phyloP scores from a whole-genome alignment of 2,797 vertebrate genomes.

The Myotis myotis region DNA sequence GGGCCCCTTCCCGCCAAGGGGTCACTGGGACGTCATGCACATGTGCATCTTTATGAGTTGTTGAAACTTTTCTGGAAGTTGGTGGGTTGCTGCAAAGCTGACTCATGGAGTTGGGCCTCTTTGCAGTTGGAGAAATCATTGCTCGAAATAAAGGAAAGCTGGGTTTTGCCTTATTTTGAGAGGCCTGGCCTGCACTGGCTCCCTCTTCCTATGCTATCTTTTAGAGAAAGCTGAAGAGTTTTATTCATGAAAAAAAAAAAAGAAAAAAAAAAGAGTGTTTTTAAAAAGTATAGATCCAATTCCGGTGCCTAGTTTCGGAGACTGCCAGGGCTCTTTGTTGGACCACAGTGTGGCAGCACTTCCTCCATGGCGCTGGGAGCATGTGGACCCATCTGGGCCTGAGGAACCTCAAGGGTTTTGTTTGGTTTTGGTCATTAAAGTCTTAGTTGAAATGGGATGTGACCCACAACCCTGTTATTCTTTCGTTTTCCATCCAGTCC shows the following conservation, averaged over 20 bases:
- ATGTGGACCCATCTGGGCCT: background rate
- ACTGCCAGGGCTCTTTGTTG: background rate
- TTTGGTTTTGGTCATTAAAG: constrained; percentile 26
- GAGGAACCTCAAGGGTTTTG: background rate
- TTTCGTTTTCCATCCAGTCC: background rate
- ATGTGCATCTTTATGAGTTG: background rate
- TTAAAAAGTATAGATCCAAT: constrained; percentile 15
- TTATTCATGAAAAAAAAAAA: background rate
- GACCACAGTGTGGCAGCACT: background rate
- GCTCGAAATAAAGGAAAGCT: constrained; percentile 68
- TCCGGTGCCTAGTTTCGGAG: background rate
- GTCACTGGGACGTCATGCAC: background rate
- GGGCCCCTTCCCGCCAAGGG: background rate
- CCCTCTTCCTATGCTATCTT: constrained; percentile 43
- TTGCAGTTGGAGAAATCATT: background rate
- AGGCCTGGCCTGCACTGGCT: constrained; percentile 21
- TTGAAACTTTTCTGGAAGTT: constrained; percentile 58
- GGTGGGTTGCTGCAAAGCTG: constrained; percentile 45
- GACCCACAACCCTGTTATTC: background rate
- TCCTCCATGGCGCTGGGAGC: background rate
- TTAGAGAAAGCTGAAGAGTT: constrained; percentile 43
- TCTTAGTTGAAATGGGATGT: background rate
- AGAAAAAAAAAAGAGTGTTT: background rate
- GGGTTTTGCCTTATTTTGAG: constrained; percentile 73
- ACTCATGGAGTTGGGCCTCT: constrained; percentile 3